Evolutionary conservation across 2,113 vertebrate species (phyloP), one percentile per base, ranked within the genome.

Genomic region (Corythaeola cristata): DNA sequence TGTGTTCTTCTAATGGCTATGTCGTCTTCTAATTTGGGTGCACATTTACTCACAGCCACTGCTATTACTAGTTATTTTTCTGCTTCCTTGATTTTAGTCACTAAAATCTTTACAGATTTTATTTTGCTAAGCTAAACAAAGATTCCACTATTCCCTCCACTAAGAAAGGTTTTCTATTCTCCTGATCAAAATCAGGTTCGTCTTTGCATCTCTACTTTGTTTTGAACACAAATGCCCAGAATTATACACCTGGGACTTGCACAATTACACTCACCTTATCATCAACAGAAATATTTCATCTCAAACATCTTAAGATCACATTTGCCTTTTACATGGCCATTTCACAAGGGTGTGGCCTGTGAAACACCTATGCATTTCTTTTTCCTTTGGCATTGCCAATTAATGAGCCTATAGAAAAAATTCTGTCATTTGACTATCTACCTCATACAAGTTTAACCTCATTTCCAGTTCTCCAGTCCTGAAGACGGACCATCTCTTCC

Each of bases 101-200:
- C 45, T 52, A 71, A 93, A 73, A 77, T 63, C 73, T 71, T 37
- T 47, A 53, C 30, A 41, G 24, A 15, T 47, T 87, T 86, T 73
- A 52, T 59, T 88, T 90, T 77, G 24, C 52, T 71, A 90, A 73
- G 20, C 39, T 77, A 87, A 91, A 50, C 63, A 87, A 91, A 53
- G 32, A 67, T 74, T 74, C 32, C 13, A 12, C 68, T 88, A 58
- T 47, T 85, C 87, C 50, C 32, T 74, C 47, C 30, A 39, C 30
- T 55, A 89, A 50, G 19, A 83, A 71, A 67, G 3, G 8, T 71
- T 73, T 89, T 87, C 52, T 35, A 80, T 80, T 79, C 62, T 62
- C 32, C 39, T 69, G 50, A 41, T 62, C 64, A 67, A 79, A 85
- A 73, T 39, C 15, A 64, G 24, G 30, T 39, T 77, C 33, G 15